phyloP scores from a whole-genome alignment of 2,113 vertebrate species.

The Alaudala cheleensis region DNA sequence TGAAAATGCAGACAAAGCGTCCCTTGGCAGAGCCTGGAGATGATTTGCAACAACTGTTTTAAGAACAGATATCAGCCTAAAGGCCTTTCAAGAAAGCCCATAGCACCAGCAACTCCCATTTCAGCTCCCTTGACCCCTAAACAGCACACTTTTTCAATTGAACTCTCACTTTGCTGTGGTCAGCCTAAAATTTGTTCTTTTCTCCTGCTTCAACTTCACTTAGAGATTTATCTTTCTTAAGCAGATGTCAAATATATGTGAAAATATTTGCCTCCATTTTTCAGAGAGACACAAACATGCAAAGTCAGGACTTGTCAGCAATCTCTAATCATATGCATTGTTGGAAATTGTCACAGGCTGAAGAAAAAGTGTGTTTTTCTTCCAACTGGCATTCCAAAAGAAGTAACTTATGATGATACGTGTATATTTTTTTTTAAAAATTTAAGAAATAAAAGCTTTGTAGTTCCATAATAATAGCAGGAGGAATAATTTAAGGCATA shows the following conservation, averaged over 20 bases:
- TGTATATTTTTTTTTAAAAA: not conserved
- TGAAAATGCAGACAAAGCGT: not conserved
- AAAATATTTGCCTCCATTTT: not conserved
- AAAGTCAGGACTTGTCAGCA: not conserved
- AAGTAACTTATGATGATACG: not conserved
- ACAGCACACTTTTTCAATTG: not conserved
- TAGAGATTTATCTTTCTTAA: not conserved
- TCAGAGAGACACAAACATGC: not conserved
- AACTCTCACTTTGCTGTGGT: not conserved
- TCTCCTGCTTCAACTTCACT: not conserved
- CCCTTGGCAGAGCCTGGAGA: not conserved
- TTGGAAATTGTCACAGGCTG: not conserved
- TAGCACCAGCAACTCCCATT: not conserved
- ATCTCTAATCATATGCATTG: not conserved
- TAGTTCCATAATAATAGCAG: not conserved
- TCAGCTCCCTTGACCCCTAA: not conserved
- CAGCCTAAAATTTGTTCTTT: not conserved
- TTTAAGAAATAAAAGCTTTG: not conserved
- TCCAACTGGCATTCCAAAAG: not conserved
- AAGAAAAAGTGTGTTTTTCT: not conserved
- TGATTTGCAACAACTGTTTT: not conserved
- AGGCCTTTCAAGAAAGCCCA: not conserved
- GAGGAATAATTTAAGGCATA: not conserved
- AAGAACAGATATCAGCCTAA: not conserved
- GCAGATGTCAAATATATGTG: not conserved